A percentile compares a stretch with the other conserved stretches of the same genome.
Conservation (phyloP, 2,888 invertebrate genomes). For the Pachycephus smyrnensis region DNA sequence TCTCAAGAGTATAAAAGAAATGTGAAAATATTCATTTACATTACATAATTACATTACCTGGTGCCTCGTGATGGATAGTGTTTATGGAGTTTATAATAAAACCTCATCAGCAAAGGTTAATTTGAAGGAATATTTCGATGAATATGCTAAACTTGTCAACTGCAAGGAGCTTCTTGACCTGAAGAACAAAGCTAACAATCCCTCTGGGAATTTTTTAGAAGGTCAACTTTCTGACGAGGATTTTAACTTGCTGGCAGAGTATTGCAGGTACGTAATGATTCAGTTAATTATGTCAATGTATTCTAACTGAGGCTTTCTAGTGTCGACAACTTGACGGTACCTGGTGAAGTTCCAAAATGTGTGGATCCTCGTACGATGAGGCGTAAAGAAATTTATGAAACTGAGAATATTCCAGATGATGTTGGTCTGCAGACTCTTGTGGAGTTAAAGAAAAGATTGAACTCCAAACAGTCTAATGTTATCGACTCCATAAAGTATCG, state of each 20-base stretch:
- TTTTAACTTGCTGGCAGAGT: constrained; percentile 64
- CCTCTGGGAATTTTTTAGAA: constrained; percentile 16
- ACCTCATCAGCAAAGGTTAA: constrained; percentile 39
- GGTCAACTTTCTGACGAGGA: constrained; percentile 52
- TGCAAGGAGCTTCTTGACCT: constrained; percentile 8
- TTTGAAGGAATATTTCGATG: constrained; percentile 45
- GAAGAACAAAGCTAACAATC: constrained; percentile 10
- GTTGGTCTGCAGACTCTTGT: constrained; percentile 47
- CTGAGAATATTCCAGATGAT: constrained; percentile 40
- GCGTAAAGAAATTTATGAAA: constrained; percentile 35
- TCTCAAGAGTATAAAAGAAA: neutral
- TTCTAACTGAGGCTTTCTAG: constrained; percentile 31
- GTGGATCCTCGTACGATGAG: constrained; percentile 7
- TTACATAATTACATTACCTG: neutral
- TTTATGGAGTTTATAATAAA: constrained; percentile 43
- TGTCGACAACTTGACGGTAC: constrained; percentile 51
- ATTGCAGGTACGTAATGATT: constrained; percentile 66
- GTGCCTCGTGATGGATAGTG: constrained; percentile 38
- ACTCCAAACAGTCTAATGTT: constrained; percentile 28
- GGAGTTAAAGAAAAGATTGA: constrained; percentile 38
- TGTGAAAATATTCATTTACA: neutral
- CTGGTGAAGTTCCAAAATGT: constrained; percentile 45
- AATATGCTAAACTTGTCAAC: constrained; percentile 32
- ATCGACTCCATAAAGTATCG: constrained; percentile 40
- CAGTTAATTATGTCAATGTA: neutral